Evolutionary conservation across 2,113 vertebrate genomes (phyloP), one percentile per base, ranked within the genome.

Genomic region (Amazona vittata): DNA sequence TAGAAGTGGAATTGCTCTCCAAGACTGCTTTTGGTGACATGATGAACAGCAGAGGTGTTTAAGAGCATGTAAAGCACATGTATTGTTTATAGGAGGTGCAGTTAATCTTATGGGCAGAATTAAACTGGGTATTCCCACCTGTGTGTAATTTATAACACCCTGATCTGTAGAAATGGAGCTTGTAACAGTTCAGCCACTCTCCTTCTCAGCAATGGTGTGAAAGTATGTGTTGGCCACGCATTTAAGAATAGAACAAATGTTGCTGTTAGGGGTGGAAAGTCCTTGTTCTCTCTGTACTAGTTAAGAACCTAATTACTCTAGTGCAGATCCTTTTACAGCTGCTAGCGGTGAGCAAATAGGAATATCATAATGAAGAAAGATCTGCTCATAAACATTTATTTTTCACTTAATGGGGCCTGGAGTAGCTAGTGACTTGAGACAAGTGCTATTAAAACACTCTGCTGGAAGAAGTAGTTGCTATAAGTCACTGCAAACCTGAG

Each of bases 61-160:
- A 50, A 75, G 65, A 83, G 70, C 49, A 8, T 5, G 21, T 49
- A 65, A 77, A 93, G 39, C 69, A 15, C 6, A 3, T 10, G 53
- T 47, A 39, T 31, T 31, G 39, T 64, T 83, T 80, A 21, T 37
- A 37, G 67, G 37, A 25, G 62, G 37, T 3, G 21, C n/a, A n/a
- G 77, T 57, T 90, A 31, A 65, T 69, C 41, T 29, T 75, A 16
- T 10, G 49, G 71, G 35, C 64, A 93, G 78, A 59, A 49, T 39
- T 70, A 60, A 63, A 35, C 11, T 14, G 46, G 22, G 3, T 86
- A 24, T 78, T 83, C 49, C 50, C 33, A n/a, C 31, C 75, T 22
- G 0, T 31, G 8, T 31, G 57, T 47, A 28, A 59, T 8, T 82
- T 65, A 18, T 11, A 46, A n/a, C 0, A 1, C 29, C 50, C 53